Base-by-base conservation (phyloP, 2,113 vertebrate genomes). In the Aix galericulata region DNA sequence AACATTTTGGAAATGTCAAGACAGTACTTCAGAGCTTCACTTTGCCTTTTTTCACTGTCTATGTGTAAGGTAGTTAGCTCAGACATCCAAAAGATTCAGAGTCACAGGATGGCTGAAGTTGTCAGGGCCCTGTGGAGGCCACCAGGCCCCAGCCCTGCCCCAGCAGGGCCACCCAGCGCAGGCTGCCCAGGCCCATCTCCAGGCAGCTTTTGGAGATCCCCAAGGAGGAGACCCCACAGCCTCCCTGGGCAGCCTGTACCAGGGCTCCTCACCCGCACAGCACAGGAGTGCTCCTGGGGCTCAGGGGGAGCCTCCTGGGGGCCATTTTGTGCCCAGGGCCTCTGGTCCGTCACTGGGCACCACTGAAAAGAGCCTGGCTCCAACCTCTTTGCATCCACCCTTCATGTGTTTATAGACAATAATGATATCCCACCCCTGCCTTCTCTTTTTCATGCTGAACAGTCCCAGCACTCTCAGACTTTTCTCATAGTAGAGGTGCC, bases 61-160 rank as follows among this genome's bases (percentile, higher is more conserved):
- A 16, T 0, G 0, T 56, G 20, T 42, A 68, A 53, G 8, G 46
- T 12, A 40, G 10, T 62, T 63, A 42, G 52, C 85, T 69, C 44
- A 83, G 13, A 31, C 22, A 52, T 42, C 52, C 25, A 32, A 82
- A 80, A 69, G 18, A 46, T 50, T 66, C 38, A 40, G 38, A 64
- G 18, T 13, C 11, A 11, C 62, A 29, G 62, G 6, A 18, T 4
- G 8, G 62, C 11, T 40, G 26, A 64, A 11, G 26, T 11, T 40
- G 62, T 11, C 17, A 40, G 36, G 36, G 27, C 11, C 17, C 17
- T 40, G 17, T 20, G 36, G 50, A 29, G 26, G 17, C 62, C 62
- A 40, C 3, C 46, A 48, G 46, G 20, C 46, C 46, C 20, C 10
- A 48, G 10, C 20, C 62, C 62, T 18, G 62, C 36, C 18, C 36